phyloP scores from a whole-genome alignment of 2,888 invertebrate species.

The Barypeithes pellucidus region DNA sequence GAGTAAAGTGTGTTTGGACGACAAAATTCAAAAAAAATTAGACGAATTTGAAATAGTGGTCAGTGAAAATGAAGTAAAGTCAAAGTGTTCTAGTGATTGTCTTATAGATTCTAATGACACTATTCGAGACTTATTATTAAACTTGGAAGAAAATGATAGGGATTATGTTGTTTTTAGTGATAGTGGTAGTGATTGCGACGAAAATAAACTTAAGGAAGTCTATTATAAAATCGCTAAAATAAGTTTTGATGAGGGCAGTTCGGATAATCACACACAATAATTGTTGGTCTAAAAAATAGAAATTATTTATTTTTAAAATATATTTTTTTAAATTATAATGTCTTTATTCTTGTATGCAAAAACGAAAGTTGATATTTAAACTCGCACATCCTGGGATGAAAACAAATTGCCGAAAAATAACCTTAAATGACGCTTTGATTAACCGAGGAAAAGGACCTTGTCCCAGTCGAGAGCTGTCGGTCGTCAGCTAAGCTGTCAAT shows the following conservation, averaged over 20 bases:
- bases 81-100: conserved; percentile 44
- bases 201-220: conserved; percentile 52
- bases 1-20: conserved; percentile 55
- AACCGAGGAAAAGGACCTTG: too few species aligned
- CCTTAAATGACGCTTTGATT: too few species aligned
- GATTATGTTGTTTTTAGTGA: conserved; percentile 60
- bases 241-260: conserved; percentile 34
- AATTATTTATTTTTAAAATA: neutral
- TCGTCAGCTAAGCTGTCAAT: too few species aligned
- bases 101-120: conserved; percentile 32
- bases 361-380: too few species aligned
- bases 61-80: conserved; percentile 6
- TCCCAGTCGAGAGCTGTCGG: too few species aligned
- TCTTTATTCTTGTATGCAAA: too few species aligned
- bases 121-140: conserved; percentile 51
- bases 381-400: too few species aligned
- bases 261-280: neutral
- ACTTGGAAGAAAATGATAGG: conserved; percentile 56
- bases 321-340: conserved; percentile 1
- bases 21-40: conserved; percentile 35
- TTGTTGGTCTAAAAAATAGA: too few species aligned
- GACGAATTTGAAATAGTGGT: conserved; percentile 10
- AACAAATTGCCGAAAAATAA: too few species aligned
- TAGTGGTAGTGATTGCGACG: conserved; percentile 55
- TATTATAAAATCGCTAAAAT: conserved; percentile 52